These are phyloP conservation scores for Blastobasis adustella DNA, from an alignment of 2,888 invertebrate species.

Conservation along the genomic window DNA sequence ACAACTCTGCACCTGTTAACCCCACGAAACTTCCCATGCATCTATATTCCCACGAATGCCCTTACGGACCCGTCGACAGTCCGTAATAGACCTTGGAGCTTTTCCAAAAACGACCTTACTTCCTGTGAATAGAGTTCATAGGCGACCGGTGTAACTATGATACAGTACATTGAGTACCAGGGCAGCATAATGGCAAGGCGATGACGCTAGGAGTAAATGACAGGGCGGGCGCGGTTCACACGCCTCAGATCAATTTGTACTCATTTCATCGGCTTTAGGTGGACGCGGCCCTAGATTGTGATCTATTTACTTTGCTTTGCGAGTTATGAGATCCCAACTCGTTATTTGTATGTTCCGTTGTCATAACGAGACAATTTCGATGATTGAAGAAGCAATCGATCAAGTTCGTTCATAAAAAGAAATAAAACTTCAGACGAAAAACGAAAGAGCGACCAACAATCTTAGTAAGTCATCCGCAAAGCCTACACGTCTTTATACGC, in stretches of 20 bases:
- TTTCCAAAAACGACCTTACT: no score
- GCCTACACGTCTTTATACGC: slow-evolving; percentile 32
- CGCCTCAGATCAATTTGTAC: slow-evolving; percentile 16
- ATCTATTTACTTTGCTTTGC: no score
- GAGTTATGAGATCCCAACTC: no score
- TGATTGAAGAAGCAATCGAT: no score
- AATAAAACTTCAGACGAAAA: neutral
- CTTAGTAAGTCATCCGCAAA: slow-evolving; percentile 7
- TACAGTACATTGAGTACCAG: no score
- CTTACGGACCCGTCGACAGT: neutral
- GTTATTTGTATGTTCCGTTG: no score
- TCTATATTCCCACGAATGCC: slow-evolving; percentile 27
- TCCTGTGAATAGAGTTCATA: no score
- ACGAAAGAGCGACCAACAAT: neutral
- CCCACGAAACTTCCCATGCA: slow-evolving; percentile 17
- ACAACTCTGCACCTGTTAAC: slow-evolving; percentile 33
- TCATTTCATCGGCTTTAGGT: neutral
- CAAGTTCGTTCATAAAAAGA: neutral
- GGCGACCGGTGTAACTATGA: no score
- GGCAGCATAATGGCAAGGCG: no score
- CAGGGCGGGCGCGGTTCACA: slow-evolving; percentile 40
- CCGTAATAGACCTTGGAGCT: no score
- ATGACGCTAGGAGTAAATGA: slow-evolving; percentile 29
- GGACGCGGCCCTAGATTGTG: no score
- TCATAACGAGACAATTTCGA: no score